Conservation (phyloP, 2,888 invertebrate genomes). For the Protophormia terraenovae region DNA sequence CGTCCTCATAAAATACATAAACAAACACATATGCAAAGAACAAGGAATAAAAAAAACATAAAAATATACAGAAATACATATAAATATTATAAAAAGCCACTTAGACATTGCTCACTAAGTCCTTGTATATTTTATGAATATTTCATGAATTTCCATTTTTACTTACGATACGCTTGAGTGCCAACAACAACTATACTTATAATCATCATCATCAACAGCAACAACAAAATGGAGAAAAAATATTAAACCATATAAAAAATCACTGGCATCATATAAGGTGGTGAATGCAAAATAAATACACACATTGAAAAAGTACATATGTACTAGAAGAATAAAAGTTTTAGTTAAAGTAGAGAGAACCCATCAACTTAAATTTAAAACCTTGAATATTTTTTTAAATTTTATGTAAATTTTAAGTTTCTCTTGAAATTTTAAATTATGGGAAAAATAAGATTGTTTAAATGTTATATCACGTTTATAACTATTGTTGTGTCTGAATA, state of each 20-base stretch:
- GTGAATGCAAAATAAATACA: background rate
- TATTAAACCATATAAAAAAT: slow-evolving; percentile 20
- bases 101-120: slow-evolving; percentile 57
- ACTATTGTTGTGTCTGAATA: no score
- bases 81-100: slow-evolving; percentile 54
- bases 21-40: slow-evolving; percentile 19
- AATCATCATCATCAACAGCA: background rate
- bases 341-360: background rate
- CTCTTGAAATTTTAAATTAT: background rate
- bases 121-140: slow-evolving; percentile 59
- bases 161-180: slow-evolving; percentile 53
- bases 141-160: slow-evolving; percentile 59
- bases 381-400: background rate
- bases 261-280: slow-evolving; percentile 12
- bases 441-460: background rate
- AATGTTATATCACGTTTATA: no score
- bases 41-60: background rate
- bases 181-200: slow-evolving; percentile 33
- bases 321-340: background rate
- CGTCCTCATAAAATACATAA: background rate
- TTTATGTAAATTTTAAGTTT: background rate
- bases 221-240: background rate
- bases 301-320: background rate
- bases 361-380: background rate
- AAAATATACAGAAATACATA: background rate